phyloP scores from a whole-genome alignment of 2,888 invertebrate species.

The Desoria tigrina region DNA sequence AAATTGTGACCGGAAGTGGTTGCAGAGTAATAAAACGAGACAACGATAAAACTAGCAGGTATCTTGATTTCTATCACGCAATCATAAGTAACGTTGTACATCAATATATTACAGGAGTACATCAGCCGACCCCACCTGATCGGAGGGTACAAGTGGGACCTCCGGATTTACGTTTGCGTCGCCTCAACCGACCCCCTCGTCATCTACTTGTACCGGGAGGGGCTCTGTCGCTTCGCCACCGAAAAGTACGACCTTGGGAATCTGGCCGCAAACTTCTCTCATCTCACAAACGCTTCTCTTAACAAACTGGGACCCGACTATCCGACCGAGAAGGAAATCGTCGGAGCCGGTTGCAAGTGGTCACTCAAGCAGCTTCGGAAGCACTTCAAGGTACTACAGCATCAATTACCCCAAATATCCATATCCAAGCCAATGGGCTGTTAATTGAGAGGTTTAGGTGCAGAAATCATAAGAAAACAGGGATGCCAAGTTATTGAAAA shows the following conservation, averaged over 20 bases:
- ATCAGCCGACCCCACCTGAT: conserved; percentile 75
- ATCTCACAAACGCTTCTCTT: conserved; percentile 86
- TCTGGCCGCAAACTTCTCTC: conserved; percentile 78
- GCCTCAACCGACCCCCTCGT: conserved; percentile 82
- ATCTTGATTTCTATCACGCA: no score
- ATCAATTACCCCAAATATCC: no score
- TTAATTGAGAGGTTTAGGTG: conserved; percentile 6
- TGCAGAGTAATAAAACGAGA: no score
- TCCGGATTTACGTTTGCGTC: conserved; percentile 85
- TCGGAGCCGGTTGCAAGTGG: conserved; percentile 76
- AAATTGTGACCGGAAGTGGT: no score
- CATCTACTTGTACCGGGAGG: conserved; percentile 85
- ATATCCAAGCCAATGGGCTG: no score
- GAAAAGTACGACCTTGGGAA: conserved; percentile 81
- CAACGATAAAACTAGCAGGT: no score
- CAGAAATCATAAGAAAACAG: not conserved
- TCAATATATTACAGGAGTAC: no score
- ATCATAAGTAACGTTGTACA: no score
- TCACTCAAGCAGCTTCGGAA: conserved; percentile 74
- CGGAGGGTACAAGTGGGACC: conserved; percentile 84
- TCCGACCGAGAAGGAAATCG: conserved; percentile 76
- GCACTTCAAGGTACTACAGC: conserved; percentile 67
- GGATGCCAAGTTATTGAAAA: no score
- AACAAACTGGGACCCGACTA: conserved; percentile 85
- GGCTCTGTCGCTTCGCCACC: conserved; percentile 77